These are phyloP conservation scores for Coleophora flavipennella DNA, from an alignment of 2,888 invertebrate species.

Conservation along the genomic window DNA sequence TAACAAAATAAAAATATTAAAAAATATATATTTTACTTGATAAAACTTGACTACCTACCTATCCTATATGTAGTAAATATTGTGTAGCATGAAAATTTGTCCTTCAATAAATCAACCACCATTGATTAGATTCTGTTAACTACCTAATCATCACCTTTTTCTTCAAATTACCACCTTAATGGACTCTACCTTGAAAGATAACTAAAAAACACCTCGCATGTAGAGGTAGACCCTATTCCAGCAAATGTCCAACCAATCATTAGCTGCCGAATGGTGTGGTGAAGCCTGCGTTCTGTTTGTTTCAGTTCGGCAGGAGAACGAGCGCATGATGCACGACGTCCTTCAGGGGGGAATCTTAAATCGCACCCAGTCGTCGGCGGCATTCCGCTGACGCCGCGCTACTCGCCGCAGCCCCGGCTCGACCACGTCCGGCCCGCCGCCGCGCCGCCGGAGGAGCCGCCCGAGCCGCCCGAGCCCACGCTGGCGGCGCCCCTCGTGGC, in stretches of 20 bases:
- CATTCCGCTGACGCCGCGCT: constrained; percentile 70
- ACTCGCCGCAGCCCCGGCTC: constrained; percentile 62
- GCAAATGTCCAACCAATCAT: constrained; percentile 24
- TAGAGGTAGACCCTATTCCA: constrained; percentile 12
- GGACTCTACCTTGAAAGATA: not conserved
- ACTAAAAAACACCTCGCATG: not conserved
- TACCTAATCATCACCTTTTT: not conserved
- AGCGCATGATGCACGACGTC: constrained; percentile 86
- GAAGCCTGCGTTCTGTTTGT: constrained; percentile 50
- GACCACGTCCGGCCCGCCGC: constrained; percentile 62
- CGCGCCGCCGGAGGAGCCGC: constrained; percentile 58
- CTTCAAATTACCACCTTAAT: not conserved
- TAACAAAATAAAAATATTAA: too few relatives aligned
- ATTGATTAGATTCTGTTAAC: not conserved
- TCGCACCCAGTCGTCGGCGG: constrained; percentile 71
- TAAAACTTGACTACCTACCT: too few relatives aligned
- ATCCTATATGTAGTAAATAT: too few relatives aligned
- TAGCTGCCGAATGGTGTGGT: constrained; percentile 27
- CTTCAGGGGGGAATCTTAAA: constrained; percentile 74
- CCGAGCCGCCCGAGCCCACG: constrained; percentile 24
- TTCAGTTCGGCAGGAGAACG: constrained; percentile 91
- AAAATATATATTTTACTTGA: too few relatives aligned
- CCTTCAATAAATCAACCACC: too few relatives aligned
- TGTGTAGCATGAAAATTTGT: too few relatives aligned
- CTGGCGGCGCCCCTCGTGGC: constrained; percentile 8